phyloP scores from a whole-genome alignment of 1,140 invertebrate genomes.

The Lysiphlebus fabarum region DNA sequence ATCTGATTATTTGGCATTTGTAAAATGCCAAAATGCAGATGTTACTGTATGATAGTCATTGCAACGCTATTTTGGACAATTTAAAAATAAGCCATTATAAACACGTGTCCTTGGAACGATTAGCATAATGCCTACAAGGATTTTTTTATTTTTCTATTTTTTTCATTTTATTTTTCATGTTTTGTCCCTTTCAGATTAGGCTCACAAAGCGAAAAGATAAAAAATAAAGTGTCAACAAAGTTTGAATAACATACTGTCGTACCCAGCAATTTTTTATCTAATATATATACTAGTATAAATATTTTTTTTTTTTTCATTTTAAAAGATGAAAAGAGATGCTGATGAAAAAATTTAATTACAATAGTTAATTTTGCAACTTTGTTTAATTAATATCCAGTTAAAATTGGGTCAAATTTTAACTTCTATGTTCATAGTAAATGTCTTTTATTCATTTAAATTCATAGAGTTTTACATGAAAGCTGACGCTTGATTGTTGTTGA shows the following conservation, averaged over 20 bases:
- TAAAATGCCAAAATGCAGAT: background rate
- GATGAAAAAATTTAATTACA: too few relatives aligned
- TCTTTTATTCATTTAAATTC: too few relatives aligned
- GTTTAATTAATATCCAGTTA: too few relatives aligned
- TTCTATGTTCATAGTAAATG: too few relatives aligned
- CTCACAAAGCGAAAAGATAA: background rate
- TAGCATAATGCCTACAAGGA: conserved; percentile 39
- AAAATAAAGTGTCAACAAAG: background rate
- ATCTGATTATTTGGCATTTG: background rate
- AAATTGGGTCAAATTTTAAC: too few relatives aligned
- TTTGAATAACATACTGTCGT: background rate
- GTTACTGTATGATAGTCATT: background rate
- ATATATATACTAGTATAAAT: too few relatives aligned
- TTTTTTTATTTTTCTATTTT: conserved; percentile 23
- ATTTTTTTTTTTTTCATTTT: too few relatives aligned
- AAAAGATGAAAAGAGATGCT: too few relatives aligned
- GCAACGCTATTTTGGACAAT: conserved; percentile 27
- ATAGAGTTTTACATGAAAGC: too few relatives aligned
- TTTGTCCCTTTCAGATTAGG: conserved; percentile 7
- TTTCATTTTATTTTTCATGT: conserved; percentile 6
- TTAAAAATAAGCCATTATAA: conserved; percentile 42
- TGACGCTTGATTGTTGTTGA: too few relatives aligned
- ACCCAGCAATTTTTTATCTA: too few relatives aligned
- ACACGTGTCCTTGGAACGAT: conserved; percentile 41
- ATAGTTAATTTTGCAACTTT: too few relatives aligned